phyloP scores from a whole-genome alignment of 2,113 vertebrate genomes.

The Halichoerus grypus region DNA sequence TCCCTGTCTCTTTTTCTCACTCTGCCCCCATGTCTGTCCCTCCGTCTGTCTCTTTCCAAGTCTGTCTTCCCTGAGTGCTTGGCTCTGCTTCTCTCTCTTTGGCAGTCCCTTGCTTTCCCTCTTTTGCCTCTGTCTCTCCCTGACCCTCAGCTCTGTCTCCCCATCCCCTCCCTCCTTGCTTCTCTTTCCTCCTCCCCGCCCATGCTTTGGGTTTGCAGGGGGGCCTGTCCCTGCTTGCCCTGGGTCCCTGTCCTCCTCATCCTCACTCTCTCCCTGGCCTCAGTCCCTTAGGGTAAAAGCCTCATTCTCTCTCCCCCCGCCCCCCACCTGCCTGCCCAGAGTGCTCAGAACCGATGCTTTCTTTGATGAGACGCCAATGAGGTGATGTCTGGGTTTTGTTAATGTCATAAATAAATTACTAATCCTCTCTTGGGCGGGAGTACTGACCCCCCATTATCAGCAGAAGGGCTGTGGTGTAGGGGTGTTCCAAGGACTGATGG shows the following conservation, averaged over 20 bases:
- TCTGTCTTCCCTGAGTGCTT: background rate
- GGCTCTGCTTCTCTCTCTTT: background rate
- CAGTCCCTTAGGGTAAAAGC: background rate
- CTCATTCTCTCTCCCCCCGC: fast-evolving
- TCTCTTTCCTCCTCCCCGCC: fast-evolving
- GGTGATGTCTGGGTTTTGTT: constrained; percentile 77
- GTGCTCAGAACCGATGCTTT: background rate
- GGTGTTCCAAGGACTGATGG: background rate
- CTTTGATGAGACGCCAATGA: constrained; percentile 72
- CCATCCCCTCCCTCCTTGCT: background rate
- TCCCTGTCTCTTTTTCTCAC: no score
- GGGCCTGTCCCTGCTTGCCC: background rate
- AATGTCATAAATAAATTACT: constrained; percentile 80
- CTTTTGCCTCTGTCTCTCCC: background rate
- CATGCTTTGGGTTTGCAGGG: background rate
- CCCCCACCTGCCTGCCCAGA: fast-evolving
- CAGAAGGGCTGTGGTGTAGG: background rate
- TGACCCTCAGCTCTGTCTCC: background rate
- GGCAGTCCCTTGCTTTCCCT: background rate
- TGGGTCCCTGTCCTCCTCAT: no score
- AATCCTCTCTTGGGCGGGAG: background rate
- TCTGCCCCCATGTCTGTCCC: background rate
- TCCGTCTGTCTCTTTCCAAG: background rate
- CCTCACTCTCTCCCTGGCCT: background rate
- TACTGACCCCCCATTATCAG: background rate